Evolutionary conservation across 1,140 invertebrate species (phyloP).

Genomic region (Grapholita molesta): DNA sequence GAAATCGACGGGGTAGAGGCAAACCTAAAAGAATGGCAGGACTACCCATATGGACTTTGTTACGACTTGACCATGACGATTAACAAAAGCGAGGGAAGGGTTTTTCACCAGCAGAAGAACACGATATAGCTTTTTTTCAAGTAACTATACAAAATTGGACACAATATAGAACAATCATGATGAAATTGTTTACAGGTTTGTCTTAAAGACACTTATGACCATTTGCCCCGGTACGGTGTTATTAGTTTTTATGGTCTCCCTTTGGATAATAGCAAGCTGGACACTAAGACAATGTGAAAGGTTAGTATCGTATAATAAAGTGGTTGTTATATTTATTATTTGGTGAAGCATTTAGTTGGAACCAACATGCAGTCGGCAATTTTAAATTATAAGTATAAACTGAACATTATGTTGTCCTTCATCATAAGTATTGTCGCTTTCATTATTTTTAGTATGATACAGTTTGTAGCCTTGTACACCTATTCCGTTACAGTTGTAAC

Average conservation of each 20-base stretch:
- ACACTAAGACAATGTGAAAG: slow-evolving; percentile 98
- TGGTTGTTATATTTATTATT: neutral
- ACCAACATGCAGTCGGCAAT: neutral
- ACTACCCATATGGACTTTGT: no score
- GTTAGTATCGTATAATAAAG: slow-evolving; percentile 80
- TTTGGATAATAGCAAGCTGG: slow-evolving; percentile 99
- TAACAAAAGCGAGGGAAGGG: no score
- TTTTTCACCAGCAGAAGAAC: no score
- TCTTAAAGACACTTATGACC: slow-evolving; percentile 99
- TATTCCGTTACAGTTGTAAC: slow-evolving; percentile 22
- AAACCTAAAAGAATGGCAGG: no score
- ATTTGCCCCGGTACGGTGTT: slow-evolving; percentile 99
- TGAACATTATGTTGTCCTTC: slow-evolving; percentile 32
- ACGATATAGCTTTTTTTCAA: no score
- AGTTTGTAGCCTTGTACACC: slow-evolving; percentile 23
- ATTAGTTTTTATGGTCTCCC: slow-evolving; percentile 98
- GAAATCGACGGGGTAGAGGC: no score
- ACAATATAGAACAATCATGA: neutral
- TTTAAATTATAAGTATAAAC: slow-evolving; percentile 30
- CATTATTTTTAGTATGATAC: slow-evolving; percentile 47
- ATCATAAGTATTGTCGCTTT: slow-evolving; percentile 56
- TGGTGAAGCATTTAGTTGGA: neutral
- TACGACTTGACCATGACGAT: no score
- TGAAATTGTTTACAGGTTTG: slow-evolving; percentile 84
- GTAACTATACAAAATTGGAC: no score